Percentiles rank a stretch among this genome's conserved stretches.
Conservation (phyloP, 2,888 invertebrate genomes). For the Tricholauxania praeusta region DNA sequence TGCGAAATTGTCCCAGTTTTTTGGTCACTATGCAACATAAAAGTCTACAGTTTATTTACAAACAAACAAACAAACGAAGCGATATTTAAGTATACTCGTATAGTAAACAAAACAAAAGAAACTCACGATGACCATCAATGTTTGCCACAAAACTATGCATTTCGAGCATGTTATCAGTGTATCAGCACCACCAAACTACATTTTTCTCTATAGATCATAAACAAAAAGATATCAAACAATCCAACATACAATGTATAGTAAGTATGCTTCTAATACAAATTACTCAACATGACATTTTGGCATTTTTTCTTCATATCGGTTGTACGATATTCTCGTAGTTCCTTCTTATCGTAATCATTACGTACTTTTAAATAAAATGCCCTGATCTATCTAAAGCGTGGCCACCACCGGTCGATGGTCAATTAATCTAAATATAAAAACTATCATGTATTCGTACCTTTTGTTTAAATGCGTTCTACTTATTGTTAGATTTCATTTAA, state of each 20-base stretch:
- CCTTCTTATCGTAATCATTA: constrained; percentile 20
- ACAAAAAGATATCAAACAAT: too few relatives aligned
- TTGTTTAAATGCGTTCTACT: not conserved
- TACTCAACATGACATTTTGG: too few relatives aligned
- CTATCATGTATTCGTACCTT: not conserved
- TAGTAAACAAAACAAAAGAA: constrained; percentile 34
- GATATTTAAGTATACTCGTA: not conserved
- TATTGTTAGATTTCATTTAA: constrained; percentile 1
- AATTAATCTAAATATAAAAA: not conserved
- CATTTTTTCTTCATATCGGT: not conserved
- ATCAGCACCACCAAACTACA: not conserved
- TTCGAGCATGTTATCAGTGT: too few relatives aligned
- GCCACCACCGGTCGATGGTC: constrained; percentile 18
- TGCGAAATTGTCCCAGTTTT: constrained; percentile 48
- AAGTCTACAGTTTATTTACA: not conserved
- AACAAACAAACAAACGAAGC: constrained; percentile 33
- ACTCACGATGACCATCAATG: not conserved
- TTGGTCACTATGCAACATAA: constrained; percentile 30
- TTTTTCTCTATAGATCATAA: not conserved
- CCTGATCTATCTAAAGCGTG: constrained; percentile 37
- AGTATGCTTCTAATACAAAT: too few relatives aligned
- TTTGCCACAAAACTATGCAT: too few relatives aligned
- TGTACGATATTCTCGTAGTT: constrained; percentile 14
- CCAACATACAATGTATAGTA: too few relatives aligned
- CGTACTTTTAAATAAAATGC: constrained; percentile 33